These are phyloP conservation scores for Potorous gilbertii DNA, from an alignment of 2,797 vertebrate species.

Conservation along the genomic window DNA sequence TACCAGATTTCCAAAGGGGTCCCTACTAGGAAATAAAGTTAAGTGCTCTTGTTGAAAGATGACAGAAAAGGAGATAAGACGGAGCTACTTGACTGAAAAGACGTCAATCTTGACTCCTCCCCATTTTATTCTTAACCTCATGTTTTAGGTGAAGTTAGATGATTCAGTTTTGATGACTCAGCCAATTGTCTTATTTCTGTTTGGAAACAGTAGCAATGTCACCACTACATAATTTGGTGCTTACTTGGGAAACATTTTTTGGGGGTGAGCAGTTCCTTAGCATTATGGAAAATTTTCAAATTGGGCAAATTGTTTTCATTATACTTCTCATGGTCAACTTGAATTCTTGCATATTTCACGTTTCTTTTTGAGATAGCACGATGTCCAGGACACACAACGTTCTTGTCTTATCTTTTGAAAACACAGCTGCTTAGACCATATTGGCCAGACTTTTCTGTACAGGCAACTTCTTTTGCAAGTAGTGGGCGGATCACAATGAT, in stretches of 20 bases:
- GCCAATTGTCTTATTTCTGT: constrained; percentile 16
- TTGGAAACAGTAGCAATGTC: constrained; percentile 15
- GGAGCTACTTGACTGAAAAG: not conserved
- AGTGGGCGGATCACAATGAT: not conserved
- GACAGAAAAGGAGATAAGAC: not conserved
- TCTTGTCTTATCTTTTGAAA: constrained; percentile 51
- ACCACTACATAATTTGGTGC: constrained; percentile 22
- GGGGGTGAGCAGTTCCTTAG: not conserved
- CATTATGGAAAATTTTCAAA: constrained; percentile 7
- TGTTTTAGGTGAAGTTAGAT: not conserved
- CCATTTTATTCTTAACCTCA: not conserved
- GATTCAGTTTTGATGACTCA: constrained; percentile 31
- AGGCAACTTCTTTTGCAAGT: constrained; percentile 31
- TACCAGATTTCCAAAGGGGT: not conserved
- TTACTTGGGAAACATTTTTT: not conserved
- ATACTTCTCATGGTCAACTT: not conserved
- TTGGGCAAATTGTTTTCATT: constrained; percentile 25
- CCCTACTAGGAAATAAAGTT: not conserved
- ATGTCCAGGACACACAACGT: not conserved
- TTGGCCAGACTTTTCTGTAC: constrained; percentile 16
- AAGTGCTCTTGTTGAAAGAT: not conserved
- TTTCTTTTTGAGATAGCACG: constrained; percentile 28
- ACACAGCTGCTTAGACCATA: constrained; percentile 39
- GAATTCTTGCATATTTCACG: not conserved
- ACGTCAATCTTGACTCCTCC: not conserved